These are phyloP conservation scores for Protula sp. DNA, from an alignment of 2,888 invertebrate species.

Conservation along the genomic window DNA sequence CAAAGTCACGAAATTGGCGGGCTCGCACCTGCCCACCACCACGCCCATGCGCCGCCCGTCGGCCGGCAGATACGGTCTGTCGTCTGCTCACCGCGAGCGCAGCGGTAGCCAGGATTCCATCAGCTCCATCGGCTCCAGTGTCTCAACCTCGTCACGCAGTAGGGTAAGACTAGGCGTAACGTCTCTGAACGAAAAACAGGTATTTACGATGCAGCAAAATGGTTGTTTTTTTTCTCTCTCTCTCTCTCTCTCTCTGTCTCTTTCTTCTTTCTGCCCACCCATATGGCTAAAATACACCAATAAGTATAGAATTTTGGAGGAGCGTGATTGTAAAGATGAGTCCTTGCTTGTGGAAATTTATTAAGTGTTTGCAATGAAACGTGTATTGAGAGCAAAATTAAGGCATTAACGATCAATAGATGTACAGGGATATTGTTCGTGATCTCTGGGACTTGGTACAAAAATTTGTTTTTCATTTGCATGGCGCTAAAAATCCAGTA, in stretches of 20 bases:
- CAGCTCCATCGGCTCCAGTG: conserved; percentile 70
- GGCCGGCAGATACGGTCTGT: not conserved
- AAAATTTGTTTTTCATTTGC: no score
- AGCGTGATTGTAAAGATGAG: no score
- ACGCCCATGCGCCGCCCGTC: conserved; percentile 7
- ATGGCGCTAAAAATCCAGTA: no score
- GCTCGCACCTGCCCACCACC: conserved; percentile 1
- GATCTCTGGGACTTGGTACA: no score
- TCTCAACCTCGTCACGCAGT: conserved; percentile 53
- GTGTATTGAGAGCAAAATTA: no score
- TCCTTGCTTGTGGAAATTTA: no score
- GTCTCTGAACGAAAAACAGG: conserved; percentile 54
- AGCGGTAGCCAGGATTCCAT: conserved; percentile 71
- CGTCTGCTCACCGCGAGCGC: conserved; percentile 29
- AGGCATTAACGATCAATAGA: no score
- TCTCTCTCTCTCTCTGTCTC: not conserved
- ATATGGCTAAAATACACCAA: no score
- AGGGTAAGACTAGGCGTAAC: conserved; percentile 74
- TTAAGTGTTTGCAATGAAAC: no score
- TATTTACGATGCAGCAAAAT: not conserved
- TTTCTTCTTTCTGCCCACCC: no score
- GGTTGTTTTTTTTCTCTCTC: not conserved
- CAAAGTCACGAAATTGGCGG: conserved; percentile 72
- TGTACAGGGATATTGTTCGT: no score
- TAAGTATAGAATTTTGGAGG: no score